These are phyloP conservation scores for Drosophila atroscutellata DNA, from an alignment of 2,888 invertebrate species.

Conservation along the genomic window DNA sequence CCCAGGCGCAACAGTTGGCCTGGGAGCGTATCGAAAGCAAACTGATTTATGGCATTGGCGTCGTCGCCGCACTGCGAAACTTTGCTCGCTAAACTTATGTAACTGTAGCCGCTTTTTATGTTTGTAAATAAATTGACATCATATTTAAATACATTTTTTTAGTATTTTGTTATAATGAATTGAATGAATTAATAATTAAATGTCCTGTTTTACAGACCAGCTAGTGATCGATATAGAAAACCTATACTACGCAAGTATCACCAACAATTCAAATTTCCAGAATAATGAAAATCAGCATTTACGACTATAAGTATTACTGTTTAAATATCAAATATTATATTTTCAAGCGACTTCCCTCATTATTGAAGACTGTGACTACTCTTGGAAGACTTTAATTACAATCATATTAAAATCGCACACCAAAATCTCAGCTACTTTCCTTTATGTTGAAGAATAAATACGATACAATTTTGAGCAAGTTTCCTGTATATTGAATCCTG, in stretches of 20 bases:
- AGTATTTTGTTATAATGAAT: neutral
- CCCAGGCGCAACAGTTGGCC: conserved; percentile 87
- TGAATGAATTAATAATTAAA: neutral
- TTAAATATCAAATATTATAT: neutral
- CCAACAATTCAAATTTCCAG: neutral
- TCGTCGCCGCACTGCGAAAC: conserved; percentile 91
- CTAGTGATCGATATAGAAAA: neutral
- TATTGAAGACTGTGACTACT: neutral
- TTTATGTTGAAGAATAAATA: no score
- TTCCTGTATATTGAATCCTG: neutral
- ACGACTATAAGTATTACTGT: neutral
- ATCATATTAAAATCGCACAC: neutral
- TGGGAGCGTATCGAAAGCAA: conserved; percentile 90
- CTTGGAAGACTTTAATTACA: neutral
- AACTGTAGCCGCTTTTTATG: conserved; percentile 28
- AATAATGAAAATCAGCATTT: neutral
- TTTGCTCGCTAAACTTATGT: conserved; percentile 71
- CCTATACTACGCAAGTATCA: neutral
- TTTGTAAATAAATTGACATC: conserved; percentile 45
- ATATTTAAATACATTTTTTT: conserved; percentile 3
- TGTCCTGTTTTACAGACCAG: neutral
- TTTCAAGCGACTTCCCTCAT: neutral
- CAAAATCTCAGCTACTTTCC: no score
- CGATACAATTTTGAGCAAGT: neutral
- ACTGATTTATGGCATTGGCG: conserved; percentile 90